Evolutionary conservation across 2,888 invertebrate species (phyloP), one percentile per base, ranked within the genome.

Genomic region (Ochropacha duplaris): DNA sequence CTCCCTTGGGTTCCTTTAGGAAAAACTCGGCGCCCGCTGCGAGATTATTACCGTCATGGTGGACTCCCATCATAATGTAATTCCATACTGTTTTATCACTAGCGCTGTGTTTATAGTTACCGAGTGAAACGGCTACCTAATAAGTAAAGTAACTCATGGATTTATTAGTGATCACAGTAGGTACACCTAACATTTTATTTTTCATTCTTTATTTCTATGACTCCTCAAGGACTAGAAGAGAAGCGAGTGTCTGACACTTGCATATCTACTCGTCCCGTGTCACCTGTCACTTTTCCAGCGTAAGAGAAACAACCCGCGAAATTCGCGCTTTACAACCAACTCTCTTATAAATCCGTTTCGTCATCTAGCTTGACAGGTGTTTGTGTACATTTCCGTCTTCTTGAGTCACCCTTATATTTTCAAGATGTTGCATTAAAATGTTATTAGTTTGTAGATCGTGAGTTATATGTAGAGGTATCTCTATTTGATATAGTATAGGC

Each of bases 1-100:
- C 65, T 78, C 82, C 83, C 83, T 74, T 69, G 74, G 79, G 76
- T 69, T 73, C 67, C 66, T 71, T 67, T 61, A 66, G 69, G 55
- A 57, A 55, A 52, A 68, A 71, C 66, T 65, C 59, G 55, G 64
- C 61, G 65, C 74, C 68, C 69, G 81, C 78, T 76, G 74, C 58
- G 78, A 80, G 66, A 81, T 80, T 80, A 78, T 83, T 69, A 72
- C 66, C 77, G 67, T 68, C 84, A 79, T 72, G 59, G 65, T 66
- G 60, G 55, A 52, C 58, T 49, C 34, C 57, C 50, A 61, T 60
- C 65, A 63, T 65, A 59, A 60, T 67, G 64, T 70, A 58, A 72
- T 72, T 74, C 68, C 71, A 72, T 66, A 74, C 73, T 72, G 67
- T 71, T 77, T 74, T 77, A 72, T 75, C 64, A 69, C 68, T 60